A percentile compares a stretch with the other conserved stretches of the same genome.
Conservation (phyloP, 2,888 invertebrate species). For the Actias luna region DNA sequence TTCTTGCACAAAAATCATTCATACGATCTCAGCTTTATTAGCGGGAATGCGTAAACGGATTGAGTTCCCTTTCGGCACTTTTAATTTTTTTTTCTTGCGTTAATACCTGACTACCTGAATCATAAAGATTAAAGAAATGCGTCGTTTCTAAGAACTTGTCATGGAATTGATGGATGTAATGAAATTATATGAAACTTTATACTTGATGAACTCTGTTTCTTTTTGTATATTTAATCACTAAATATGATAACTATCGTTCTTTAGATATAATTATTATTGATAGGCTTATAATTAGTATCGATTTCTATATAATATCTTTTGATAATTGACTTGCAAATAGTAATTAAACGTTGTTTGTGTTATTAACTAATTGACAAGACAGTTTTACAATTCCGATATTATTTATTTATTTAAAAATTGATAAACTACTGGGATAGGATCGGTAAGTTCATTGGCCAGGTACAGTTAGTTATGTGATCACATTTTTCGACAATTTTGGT, state of each 20-base stretch:
- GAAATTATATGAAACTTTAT: not conserved
- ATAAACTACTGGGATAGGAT: too few species aligned
- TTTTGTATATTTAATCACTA: not conserved
- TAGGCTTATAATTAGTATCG: too few species aligned
- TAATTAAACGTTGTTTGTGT: not conserved
- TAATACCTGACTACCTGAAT: conserved; percentile 5
- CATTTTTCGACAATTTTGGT: too few species aligned
- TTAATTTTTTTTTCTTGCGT: not conserved
- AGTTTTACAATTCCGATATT: too few species aligned
- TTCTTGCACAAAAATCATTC: not conserved
- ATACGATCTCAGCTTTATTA: not conserved
- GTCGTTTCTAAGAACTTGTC: not conserved
- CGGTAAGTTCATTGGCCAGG: too few species aligned
- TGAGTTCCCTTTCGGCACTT: not conserved
- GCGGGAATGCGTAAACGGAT: not conserved
- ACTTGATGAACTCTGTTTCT: too few species aligned
- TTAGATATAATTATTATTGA: too few species aligned
- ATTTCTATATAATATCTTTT: not conserved
- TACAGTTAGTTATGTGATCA: too few species aligned
- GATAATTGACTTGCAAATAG: not conserved
- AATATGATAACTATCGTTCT: too few species aligned
- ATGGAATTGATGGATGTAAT: not conserved
- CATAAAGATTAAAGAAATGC: not conserved
- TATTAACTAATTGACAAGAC: not conserved
- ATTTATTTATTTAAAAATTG: not conserved